phyloP scores from a whole-genome alignment of 2,888 invertebrate species.

The Eristalis intricaria region DNA sequence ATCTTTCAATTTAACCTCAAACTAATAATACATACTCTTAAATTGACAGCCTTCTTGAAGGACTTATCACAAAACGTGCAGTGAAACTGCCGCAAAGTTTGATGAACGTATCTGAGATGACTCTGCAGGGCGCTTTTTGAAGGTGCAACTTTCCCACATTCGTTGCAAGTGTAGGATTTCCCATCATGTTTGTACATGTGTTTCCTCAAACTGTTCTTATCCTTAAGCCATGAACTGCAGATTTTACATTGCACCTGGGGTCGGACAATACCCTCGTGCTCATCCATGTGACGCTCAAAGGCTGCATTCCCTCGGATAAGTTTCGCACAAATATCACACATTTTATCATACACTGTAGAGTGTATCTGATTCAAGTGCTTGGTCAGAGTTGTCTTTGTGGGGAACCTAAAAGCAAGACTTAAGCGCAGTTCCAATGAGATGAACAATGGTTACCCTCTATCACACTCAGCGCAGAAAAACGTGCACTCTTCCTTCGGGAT shows the following conservation, averaged over 20 bases:
- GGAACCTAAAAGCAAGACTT: conserved; percentile 50
- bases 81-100: conserved; percentile 62
- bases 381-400: conserved; percentile 63
- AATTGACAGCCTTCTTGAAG: conserved; percentile 73
- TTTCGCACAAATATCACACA: conserved; percentile 74
- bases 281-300: conserved; percentile 73
- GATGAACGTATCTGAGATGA: conserved; percentile 73
- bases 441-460: conserved; percentile 63
- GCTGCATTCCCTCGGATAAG: conserved; percentile 73
- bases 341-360: conserved; percentile 70
- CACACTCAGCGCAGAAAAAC: conserved; percentile 72
- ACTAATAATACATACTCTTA: conserved; percentile 13
- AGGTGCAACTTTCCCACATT: conserved; percentile 73
- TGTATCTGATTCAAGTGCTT: conserved; percentile 69
- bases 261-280: conserved; percentile 71
- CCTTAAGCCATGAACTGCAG: conserved; percentile 74
- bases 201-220: conserved; percentile 71
- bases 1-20: background rate
- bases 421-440: background rate
- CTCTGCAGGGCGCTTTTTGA: conserved; percentile 73
- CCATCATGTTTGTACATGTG: conserved; percentile 73
- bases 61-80: conserved; percentile 76
- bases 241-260: conserved; percentile 73
- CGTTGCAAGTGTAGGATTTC: conserved; percentile 66
- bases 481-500: conserved; percentile 54